These are phyloP conservation scores for Psittacara wagleri DNA, from an alignment of 2,113 vertebrate genomes.

Conservation along the genomic window DNA sequence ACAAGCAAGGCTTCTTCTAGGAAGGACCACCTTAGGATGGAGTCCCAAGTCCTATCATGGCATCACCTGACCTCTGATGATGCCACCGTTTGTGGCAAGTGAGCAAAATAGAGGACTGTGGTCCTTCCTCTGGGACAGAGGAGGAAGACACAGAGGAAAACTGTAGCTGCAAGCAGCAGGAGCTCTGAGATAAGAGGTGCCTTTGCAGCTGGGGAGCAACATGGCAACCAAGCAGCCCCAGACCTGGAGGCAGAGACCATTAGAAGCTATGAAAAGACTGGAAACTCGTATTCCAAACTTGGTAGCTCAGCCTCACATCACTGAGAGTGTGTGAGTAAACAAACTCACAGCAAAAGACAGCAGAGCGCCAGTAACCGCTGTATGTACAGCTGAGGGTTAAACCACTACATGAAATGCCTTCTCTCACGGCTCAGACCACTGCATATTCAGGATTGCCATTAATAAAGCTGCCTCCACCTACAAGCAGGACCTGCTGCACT, in stretches of 20 bases:
- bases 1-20: neutral
- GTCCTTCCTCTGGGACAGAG: neutral
- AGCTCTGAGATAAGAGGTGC: neutral
- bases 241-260: neutral
- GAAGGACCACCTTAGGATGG: neutral
- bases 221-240: neutral
- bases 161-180: neutral
- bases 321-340: neutral
- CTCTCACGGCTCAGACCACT: neutral
- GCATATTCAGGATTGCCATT: neutral
- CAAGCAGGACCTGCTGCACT: neutral
- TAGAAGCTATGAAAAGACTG: neutral
- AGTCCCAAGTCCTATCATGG: neutral
- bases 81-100: neutral
- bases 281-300: neutral
- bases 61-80: neutral
- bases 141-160: neutral
- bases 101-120: neutral
- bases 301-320: neutral
- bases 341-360: neutral
- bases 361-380: accelerated
- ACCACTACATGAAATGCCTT: neutral
- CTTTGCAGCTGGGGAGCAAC: neutral
- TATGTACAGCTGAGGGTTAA: neutral
- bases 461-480: neutral